phyloP scores from a whole-genome alignment of 1,140 invertebrate genomes.

The Calephelis virginiensis region DNA sequence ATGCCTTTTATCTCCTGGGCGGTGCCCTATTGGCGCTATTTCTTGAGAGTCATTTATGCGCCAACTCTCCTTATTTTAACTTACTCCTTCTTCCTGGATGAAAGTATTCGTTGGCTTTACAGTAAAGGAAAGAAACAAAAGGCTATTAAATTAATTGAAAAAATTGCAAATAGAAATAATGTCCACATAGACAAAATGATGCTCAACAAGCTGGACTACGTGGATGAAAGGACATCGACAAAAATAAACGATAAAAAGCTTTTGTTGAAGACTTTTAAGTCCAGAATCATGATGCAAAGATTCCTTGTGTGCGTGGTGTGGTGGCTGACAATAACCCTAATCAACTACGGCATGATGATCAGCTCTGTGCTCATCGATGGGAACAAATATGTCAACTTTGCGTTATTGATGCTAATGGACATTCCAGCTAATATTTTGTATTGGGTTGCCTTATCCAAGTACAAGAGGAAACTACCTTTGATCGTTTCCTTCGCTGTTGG shows the following conservation, averaged over 20 bases:
- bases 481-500: slow-evolving; percentile 53
- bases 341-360: slow-evolving; percentile 90
- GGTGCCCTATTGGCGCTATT: slow-evolving; percentile 64
- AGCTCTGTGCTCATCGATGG: slow-evolving; percentile 88
- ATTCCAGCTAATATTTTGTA: slow-evolving; percentile 85
- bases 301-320: slow-evolving; percentile 83
- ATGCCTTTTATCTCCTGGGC: slow-evolving; percentile 65
- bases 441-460: slow-evolving; percentile 56
- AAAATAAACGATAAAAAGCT: slow-evolving; percentile 46
- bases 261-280: slow-evolving; percentile 59
- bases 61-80: slow-evolving; percentile 57
- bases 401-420: slow-evolving; percentile 83
- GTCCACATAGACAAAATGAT: slow-evolving; percentile 44
- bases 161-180: slow-evolving; percentile 56
- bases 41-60: slow-evolving; percentile 63
- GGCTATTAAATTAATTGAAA: slow-evolving; percentile 53
- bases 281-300: slow-evolving; percentile 59
- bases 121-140: slow-evolving; percentile 76
- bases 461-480: slow-evolving; percentile 54
- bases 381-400: slow-evolving; percentile 85
- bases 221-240: slow-evolving; percentile 38
- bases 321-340: slow-evolving; percentile 86
- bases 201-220: slow-evolving; percentile 55
- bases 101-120: slow-evolving; percentile 82
- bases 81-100: slow-evolving; percentile 65